These are phyloP conservation scores for Spialia ferax DNA, from an alignment of 2,888 invertebrate genomes.

Conservation along the genomic window DNA sequence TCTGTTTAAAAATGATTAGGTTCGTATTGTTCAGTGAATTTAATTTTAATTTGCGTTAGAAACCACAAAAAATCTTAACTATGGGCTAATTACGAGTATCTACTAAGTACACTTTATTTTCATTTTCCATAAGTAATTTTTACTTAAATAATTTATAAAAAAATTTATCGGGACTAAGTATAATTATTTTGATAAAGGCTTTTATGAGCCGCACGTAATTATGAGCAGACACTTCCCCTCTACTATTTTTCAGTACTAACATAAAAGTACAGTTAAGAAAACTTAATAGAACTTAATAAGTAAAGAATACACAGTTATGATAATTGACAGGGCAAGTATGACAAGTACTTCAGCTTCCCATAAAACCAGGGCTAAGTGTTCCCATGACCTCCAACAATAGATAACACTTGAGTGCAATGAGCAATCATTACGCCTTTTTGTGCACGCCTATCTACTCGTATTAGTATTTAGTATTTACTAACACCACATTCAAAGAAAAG, in stretches of 20 bases:
- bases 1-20: neutral
- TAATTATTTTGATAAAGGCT: too few species aligned
- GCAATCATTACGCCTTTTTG: slow-evolving; percentile 26
- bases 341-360: slow-evolving; percentile 51
- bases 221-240: too few species aligned
- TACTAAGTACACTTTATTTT: too few species aligned
- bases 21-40: neutral
- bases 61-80: too few species aligned
- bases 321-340: slow-evolving; percentile 42
- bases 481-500: slow-evolving; percentile 19
- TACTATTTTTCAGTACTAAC: too few species aligned
- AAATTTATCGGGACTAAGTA: too few species aligned
- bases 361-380: slow-evolving; percentile 50
- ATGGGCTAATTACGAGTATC: too few species aligned
- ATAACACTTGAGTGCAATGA: slow-evolving; percentile 32
- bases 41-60: too few species aligned
- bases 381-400: slow-evolving; percentile 55
- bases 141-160: too few species aligned
- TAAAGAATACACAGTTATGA: slow-evolving; percentile 30
- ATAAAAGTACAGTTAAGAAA: neutral
- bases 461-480: slow-evolving; percentile 14
- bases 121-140: too few species aligned
- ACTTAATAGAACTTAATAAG: slow-evolving; percentile 1
- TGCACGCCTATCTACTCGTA: too few species aligned
- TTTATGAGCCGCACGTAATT: too few species aligned